Conservation (phyloP, 2,797 vertebrate species). For the Oophaga sylvatica region DNA sequence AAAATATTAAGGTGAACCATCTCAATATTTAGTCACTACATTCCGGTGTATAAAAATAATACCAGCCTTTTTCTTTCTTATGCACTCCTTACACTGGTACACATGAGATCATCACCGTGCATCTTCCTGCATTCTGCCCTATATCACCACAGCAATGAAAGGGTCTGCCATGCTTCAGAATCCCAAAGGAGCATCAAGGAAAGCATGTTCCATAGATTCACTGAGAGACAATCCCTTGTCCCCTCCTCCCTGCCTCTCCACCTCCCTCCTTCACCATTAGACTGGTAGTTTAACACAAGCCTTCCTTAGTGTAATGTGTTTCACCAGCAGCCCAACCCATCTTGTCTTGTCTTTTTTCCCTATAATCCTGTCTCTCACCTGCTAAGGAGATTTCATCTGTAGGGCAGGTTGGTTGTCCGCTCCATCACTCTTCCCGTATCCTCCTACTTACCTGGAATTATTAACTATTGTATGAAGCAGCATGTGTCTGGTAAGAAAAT, state of each 20-base stretch:
- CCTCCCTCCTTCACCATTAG: slow-evolving; percentile 54
- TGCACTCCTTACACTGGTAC: neutral
- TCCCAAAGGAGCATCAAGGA: slow-evolving; percentile 50
- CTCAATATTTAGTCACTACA: neutral
- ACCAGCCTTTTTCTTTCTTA: neutral
- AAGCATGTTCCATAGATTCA: slow-evolving; percentile 50
- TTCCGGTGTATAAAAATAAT: neutral
- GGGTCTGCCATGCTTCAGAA: slow-evolving; percentile 48
- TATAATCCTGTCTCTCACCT: slow-evolving; percentile 40
- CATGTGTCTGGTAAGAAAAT: slow-evolving; percentile 57
- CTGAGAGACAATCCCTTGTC: slow-evolving; percentile 30
- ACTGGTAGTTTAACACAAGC: slow-evolving; percentile 60
- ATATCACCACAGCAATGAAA: slow-evolving; percentile 28
- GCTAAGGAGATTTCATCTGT: slow-evolving; percentile 33
- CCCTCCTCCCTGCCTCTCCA: slow-evolving; percentile 51
- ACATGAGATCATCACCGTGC: neutral
- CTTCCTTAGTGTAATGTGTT: slow-evolving; percentile 57
- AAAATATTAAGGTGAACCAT: neutral
- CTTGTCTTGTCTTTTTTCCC: slow-evolving; percentile 33
- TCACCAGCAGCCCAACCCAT: slow-evolving; percentile 58
- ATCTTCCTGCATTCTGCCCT: neutral
- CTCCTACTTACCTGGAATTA: slow-evolving; percentile 50
- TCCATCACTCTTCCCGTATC: slow-evolving; percentile 4
- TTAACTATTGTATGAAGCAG: slow-evolving; percentile 39
- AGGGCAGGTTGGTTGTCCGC: neutral